Evolutionary conservation across 2,797 vertebrate genomes (phyloP).

Genomic region (Pyrocephalus nanus): DNA sequence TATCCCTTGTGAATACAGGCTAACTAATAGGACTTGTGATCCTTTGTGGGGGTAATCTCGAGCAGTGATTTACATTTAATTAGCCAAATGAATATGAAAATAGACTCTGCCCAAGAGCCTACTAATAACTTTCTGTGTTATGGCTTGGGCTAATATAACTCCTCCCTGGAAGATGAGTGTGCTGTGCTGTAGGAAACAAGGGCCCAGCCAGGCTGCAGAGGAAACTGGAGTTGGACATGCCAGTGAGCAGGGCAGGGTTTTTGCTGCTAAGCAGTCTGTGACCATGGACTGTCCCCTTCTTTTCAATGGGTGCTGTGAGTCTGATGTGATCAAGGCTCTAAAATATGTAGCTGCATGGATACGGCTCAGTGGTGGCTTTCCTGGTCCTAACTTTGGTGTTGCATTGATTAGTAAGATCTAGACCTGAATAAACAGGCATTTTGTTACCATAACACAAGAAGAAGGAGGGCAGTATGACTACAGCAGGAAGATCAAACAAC

Average conservation of each 20-base stretch:
- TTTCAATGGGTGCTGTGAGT: neutral
- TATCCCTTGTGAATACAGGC: neutral
- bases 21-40: neutral
- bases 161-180: neutral
- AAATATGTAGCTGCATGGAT: accelerated
- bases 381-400: neutral
- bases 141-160: neutral
- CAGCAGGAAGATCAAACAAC: neutral
- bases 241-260: neutral
- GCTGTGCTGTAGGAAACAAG: accelerated
- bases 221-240: accelerated
- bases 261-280: neutral
- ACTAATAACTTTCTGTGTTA: constrained; percentile 44
- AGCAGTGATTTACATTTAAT: constrained; percentile 35
- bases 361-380: neutral
- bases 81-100: constrained; percentile 54
- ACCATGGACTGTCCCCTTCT: neutral
- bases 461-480: neutral
- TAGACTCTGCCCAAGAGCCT: constrained; percentile 48
- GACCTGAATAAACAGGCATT: neutral
- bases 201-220: neutral
- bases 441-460: neutral
- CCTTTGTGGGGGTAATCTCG: neutral
- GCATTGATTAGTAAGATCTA: neutral
- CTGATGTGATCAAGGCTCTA: neutral